These are phyloP conservation scores for Helogale parvula DNA, from an alignment of 2,113 vertebrate species.

Conservation along the genomic window DNA sequence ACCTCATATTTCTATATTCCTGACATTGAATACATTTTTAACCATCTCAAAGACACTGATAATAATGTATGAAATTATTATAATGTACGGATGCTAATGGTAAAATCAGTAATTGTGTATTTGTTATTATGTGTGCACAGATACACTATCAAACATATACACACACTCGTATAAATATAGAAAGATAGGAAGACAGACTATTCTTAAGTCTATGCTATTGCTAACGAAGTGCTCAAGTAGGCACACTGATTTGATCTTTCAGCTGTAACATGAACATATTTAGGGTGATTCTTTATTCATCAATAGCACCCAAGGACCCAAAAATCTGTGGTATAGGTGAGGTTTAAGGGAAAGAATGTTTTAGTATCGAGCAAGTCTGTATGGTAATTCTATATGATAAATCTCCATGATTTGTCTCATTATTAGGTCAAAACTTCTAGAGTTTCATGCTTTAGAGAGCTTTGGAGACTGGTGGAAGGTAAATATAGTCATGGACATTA, in stretches of 20 bases:
- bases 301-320: not conserved
- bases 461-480: not conserved
- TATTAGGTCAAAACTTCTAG: not conserved
- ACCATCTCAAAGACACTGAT: not conserved
- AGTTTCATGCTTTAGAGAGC: not conserved
- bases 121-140: not conserved
- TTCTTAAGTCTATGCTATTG: not conserved
- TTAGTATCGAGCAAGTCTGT: not conserved
- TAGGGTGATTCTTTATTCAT: not conserved
- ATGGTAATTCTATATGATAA: not conserved
- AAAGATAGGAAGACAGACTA: not conserved
- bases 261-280: not conserved
- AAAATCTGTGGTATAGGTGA: not conserved
- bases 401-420: not conserved
- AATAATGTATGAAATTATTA: not conserved
- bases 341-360: not conserved
- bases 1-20: not conserved
- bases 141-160: not conserved
- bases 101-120: not conserved
- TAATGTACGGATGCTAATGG: not conserved
- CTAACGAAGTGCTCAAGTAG: not conserved
- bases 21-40: not conserved
- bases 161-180: not conserved
- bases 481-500: not conserved
- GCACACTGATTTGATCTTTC: not conserved